Evolutionary conservation across 2,797 vertebrate genomes (phyloP), one percentile per base, ranked within the genome.

Genomic region (Myotis daubentonii): DNA sequence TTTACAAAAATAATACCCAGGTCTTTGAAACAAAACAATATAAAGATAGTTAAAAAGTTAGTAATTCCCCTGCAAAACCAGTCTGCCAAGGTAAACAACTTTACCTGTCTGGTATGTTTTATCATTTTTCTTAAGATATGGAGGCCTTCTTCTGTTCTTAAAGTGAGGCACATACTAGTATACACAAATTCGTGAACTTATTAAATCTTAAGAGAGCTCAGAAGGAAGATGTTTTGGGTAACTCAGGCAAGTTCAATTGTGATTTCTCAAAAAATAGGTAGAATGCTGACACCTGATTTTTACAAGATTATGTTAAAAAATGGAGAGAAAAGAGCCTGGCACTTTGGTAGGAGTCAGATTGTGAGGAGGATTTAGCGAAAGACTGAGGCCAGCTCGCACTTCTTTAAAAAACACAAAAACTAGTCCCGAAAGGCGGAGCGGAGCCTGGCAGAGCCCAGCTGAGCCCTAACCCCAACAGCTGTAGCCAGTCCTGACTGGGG

Each of bases 1-100:
- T 70, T 84, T 88, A 87, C 8, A 91, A 93, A 94, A 82, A 76
- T 78, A 86, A 89, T 25, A 89, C 4, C 81, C 79, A 89, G 25
- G 80, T 68, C 5, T 94, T 36, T 87, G n/a, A 88, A 89, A 55
- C 2, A 71, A 62, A 82, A 79, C 25, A 87, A 53, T 36, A 92
- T 6, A 57, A 91, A 36, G 28, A 87, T 49, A 74, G 36, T n/a
- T 88, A 89, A 86, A 95, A 91, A 87, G 22, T 62, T 92, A 85
- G 83, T 55, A 49, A 83, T 62, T 6, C 9, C 15, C 20, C 20
- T 49, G 33, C 17, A 71, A 90, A 89, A 71, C 25, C 15, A 78
- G n/a, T 66, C 30, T 55, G 47, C 44, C 30, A 96, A 79, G 30
- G 23, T 47, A 87, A 51, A 25, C 33, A 81, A 87, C 33, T 75